Percentiles rank a stretch among this genome's conserved stretches.
Evolutionary conservation across 2,113 vertebrate genomes (phyloP).

Genomic region (Callithrix jacchus): DNA sequence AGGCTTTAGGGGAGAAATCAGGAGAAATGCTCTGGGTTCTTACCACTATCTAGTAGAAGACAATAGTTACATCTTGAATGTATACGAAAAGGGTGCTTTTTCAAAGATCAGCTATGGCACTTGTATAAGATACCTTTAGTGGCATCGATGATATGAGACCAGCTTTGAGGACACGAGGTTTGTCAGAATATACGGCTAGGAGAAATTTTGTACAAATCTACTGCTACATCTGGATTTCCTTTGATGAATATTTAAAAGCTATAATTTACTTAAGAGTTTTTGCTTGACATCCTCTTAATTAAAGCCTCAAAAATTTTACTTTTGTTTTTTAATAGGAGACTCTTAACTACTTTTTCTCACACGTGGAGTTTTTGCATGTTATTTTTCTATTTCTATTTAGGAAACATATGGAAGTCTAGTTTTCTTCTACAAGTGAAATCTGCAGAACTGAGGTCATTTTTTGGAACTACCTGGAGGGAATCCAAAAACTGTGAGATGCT

Average conservation of each 20-base stretch:
- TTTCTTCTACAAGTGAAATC: not conserved
- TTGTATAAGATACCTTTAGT: not conserved
- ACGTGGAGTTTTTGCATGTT: not conserved
- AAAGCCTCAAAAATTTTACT: not conserved
- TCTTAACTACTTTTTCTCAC: not conserved
- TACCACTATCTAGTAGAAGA: not conserved
- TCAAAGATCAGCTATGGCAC: not conserved
- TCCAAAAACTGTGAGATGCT: not conserved
- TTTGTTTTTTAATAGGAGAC: not conserved
- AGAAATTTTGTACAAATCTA: not conserved
- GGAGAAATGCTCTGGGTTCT: not conserved
- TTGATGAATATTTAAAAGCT: not conserved
- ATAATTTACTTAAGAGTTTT: not conserved
- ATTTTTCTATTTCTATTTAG: slow-evolving; percentile 37
- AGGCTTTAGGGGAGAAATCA: not conserved
- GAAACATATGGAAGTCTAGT: not conserved
- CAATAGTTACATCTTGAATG: not conserved
- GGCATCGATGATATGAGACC: not conserved
- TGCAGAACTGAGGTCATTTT: not conserved
- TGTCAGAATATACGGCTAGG: not conserved
- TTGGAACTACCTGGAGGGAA: not conserved
- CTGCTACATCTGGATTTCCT: not conserved
- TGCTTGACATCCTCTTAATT: not conserved
- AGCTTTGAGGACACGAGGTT: not conserved
- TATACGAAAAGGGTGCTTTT: not conserved